Evolutionary conservation across 2,888 invertebrate genomes (phyloP), one percentile per base, ranked within the genome.

Genomic region (Polymixis lichenea): DNA sequence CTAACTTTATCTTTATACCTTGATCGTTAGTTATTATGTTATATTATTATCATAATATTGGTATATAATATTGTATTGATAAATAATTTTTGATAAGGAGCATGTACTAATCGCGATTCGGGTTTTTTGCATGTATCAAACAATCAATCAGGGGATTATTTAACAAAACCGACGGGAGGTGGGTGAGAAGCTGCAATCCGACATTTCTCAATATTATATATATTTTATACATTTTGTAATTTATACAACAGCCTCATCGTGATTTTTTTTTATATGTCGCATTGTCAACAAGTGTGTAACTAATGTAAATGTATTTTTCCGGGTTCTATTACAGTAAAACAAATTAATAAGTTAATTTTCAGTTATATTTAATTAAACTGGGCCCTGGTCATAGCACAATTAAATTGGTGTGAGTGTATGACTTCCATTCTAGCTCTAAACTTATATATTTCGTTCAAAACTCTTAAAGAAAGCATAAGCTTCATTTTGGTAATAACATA

Each of bases 1-100:
- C 89, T 92, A 92, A 89, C 90, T 90, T 88, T 91, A 92, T 92
- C 92, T 86, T 75, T 80, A 88, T 89, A 91, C 90, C 91, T 93
- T 91, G 92, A 94, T 94, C 92, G 88, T 86, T 80, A 76, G 77
- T 85, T 77, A 72, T 76, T 58, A 76, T 77, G 49, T 83, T 86
- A 87, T 83, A 75, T 83, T 75, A 83, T 71, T 83, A 75, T 83
- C 77, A 83, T 71, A 70, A 38, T 55, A 49, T 75, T 68, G 66
- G 64, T 66, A 60, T 74, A 69, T 38, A 72, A 38, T 19, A 46
- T 11, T n/a, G n/a, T 66, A 67, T 51, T 49, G 68, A 70, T 75
- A 75, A 61, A 46, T 58, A 56, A 38, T 7, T 46, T 6, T 28
- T 56, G 56, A 61, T 77, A 67, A 70, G 56, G n/a, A 2, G 1